These are phyloP conservation scores for Stylophora pistillata DNA, from an alignment of 64 coral and sea anemone genomes.

Conservation along the genomic window DNA sequence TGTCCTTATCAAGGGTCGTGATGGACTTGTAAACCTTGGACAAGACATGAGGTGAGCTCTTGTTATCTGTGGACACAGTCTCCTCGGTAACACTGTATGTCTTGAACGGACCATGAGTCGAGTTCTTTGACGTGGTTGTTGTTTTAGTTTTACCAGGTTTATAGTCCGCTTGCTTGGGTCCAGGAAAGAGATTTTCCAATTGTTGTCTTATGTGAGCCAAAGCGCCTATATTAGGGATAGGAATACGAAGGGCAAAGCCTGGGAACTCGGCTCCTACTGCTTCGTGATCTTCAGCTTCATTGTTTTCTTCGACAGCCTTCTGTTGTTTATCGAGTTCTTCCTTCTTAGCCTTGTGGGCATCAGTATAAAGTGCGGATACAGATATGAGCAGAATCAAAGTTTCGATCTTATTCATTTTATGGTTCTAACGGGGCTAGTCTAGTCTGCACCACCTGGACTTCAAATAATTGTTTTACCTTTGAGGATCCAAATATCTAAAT, in stretches of 20 bases:
- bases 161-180: background rate
- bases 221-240: slow-evolving; percentile 41
- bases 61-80: slow-evolving; percentile 82
- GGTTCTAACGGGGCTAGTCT: background rate
- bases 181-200: slow-evolving; percentile 15
- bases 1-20: slow-evolving; percentile 60
- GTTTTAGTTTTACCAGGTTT: slow-evolving; percentile 72
- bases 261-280: background rate
- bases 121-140: slow-evolving; percentile 72
- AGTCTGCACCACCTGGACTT: background rate
- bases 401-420: slow-evolving; percentile 3
- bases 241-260: slow-evolving; percentile 55
- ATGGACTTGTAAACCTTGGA: slow-evolving; percentile 72
- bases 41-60: slow-evolving; percentile 62
- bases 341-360: slow-evolving; percentile 24
- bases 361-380: background rate
- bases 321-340: background rate
- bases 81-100: slow-evolving; percentile 75
- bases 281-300: slow-evolving; percentile 10
- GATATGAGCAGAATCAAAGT: slow-evolving; percentile 5
- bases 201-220: slow-evolving; percentile 13
- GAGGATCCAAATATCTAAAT: slow-evolving; percentile 10
- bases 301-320: slow-evolving; percentile 19
- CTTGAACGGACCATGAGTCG: slow-evolving; percentile 67
- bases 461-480: background rate